Conservation (phyloP, 2,113 vertebrate genomes). For the Salvelinus fontinalis region DNA sequence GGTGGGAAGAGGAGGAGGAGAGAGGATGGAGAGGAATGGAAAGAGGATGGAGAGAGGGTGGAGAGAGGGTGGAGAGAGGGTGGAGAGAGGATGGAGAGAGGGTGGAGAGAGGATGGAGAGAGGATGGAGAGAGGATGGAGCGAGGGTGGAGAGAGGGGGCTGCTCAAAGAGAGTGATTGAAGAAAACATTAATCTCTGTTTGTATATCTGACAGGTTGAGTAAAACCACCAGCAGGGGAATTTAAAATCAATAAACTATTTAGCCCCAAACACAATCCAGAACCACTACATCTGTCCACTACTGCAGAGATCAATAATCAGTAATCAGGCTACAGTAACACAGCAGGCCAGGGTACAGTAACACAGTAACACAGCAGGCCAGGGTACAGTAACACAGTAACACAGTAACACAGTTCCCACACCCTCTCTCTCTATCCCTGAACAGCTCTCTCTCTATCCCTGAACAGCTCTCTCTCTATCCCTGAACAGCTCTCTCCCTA, state of each 20-base stretch:
- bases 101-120: neutral
- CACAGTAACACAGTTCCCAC: too few relatives aligned
- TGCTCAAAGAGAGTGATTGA: too few relatives aligned
- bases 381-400: too few relatives aligned
- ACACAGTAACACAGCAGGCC: too few relatives aligned
- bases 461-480: too few relatives aligned
- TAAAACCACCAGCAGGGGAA: neutral
- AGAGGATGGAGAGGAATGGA: neutral
- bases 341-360: too few relatives aligned
- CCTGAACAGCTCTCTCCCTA: too few relatives aligned
- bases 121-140: neutral
- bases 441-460: too few relatives aligned
- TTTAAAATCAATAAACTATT: neutral
- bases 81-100: too few relatives aligned
- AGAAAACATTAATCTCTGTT: too few relatives aligned
- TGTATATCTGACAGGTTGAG: neutral
- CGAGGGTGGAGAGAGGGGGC: neutral
- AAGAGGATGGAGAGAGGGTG: constrained; percentile 7
- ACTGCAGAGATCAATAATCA: neutral
- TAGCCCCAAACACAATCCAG: neutral
- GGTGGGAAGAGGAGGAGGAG: too few relatives aligned
- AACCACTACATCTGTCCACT: neutral
- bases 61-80: neutral
- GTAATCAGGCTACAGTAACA: neutral
- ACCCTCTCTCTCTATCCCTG: too few relatives aligned